Evolutionary conservation across 2,888 invertebrate genomes (phyloP).

Genomic region (Drosophila anomalata): DNA sequence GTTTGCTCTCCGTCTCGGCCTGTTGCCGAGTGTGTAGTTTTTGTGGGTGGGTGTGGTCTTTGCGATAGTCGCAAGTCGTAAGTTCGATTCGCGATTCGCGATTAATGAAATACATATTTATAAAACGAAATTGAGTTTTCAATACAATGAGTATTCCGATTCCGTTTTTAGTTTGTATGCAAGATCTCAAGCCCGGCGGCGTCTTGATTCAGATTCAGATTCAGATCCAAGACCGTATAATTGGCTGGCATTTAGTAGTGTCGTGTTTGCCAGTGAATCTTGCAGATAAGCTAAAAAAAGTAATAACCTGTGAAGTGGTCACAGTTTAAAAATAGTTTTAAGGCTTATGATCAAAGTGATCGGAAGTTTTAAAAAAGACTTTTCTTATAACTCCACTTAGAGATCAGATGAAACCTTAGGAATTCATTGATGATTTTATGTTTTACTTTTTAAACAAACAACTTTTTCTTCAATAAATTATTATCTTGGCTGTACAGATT

Average conservation of each 20-base stretch:
- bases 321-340: conserved; percentile 32
- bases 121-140: conserved; percentile 73
- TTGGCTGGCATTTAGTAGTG: conserved; percentile 41
- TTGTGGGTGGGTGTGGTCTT: conserved; percentile 48
- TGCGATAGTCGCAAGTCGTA: conserved; percentile 38
- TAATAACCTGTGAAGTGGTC: conserved; percentile 30
- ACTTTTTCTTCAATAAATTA: too few species aligned
- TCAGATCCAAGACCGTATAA: conserved; percentile 30
- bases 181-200: conserved; percentile 37
- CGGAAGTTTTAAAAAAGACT: too few species aligned
- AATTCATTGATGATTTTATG: too few species aligned
- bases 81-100: conserved; percentile 43
- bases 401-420: too few species aligned
- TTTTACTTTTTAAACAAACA: too few species aligned
- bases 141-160: conserved; percentile 51
- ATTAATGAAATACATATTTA: conserved; percentile 73
- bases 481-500: too few species aligned
- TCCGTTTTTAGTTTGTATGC: conserved; percentile 15
- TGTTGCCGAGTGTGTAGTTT: conserved; percentile 27
- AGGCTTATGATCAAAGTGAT: background rate
- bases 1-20: conserved; percentile 20
- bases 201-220: background rate
- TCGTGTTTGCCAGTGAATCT: conserved; percentile 43
- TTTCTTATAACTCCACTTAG: too few species aligned
- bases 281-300: conserved; percentile 9